Conservation (phyloP, 1,140 invertebrate species). For the Palaemon carinicauda region DNA sequence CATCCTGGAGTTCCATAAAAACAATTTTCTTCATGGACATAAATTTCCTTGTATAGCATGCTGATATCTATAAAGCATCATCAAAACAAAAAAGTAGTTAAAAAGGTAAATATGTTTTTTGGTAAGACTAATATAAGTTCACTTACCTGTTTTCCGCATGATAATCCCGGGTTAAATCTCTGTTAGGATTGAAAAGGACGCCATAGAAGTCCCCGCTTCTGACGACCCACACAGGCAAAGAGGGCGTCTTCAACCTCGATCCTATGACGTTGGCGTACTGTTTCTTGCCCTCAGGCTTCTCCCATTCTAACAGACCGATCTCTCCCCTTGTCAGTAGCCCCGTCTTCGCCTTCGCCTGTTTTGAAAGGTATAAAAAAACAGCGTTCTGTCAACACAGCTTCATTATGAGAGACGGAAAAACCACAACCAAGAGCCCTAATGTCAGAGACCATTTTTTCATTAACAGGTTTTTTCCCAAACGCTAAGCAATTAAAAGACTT, state of each 20-base stretch:
- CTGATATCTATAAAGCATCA: not conserved
- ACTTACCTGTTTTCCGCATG: conserved; percentile 78
- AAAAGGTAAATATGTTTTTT: not conserved
- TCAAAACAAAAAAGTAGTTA: not conserved
- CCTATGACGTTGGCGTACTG: conserved; percentile 69
- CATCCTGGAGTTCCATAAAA: too few relatives aligned
- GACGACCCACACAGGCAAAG: conserved; percentile 81
- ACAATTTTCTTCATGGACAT: too few relatives aligned
- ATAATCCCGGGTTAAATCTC: conserved; percentile 81
- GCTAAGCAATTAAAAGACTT: not conserved
- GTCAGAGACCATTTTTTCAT: too few relatives aligned
- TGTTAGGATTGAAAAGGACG: conserved; percentile 81
- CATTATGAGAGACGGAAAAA: not conserved
- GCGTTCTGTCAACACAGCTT: not conserved
- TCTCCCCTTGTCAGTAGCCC: conserved; percentile 77
- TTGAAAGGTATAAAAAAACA: not conserved
- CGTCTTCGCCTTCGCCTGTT: conserved; percentile 77
- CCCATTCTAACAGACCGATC: conserved; percentile 76
- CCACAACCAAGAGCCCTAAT: too few relatives aligned
- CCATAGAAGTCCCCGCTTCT: conserved; percentile 78
- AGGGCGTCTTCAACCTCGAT: conserved; percentile 83
- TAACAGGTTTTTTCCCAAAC: not conserved
- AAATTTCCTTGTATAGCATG: too few relatives aligned
- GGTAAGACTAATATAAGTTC: not conserved
- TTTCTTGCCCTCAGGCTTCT: conserved; percentile 64